Evolutionary conservation across 2,888 invertebrate genomes (phyloP), one percentile per base, ranked within the genome.

Genomic region (Callinectes sapidus): DNA sequence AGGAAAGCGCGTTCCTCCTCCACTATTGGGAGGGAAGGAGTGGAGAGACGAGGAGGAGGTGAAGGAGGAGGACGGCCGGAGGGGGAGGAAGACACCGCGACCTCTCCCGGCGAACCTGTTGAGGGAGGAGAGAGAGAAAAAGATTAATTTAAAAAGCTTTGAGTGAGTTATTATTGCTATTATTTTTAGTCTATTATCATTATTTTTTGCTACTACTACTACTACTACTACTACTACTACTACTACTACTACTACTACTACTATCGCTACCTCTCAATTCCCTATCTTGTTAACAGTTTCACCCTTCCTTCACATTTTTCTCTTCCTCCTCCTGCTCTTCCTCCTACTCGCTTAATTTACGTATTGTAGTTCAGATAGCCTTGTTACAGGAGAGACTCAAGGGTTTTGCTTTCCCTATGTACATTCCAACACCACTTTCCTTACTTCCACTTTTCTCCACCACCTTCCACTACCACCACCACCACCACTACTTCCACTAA

Each of bases 1-100:
- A 81, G 81, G 35, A 81, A 81, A 81, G 81, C 81, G 14, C 81
- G 32, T 35, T 81, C 81, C 16, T 81, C 32, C 81, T 81, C 81
- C 81, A 81, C 81, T 81, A 6, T 81, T 35, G 81, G 8, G 35
- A 81, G 35, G 81, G 81, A 81, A 81, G 81, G 71, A n/a, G 71
- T 10, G 35, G 81, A 16, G 16, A 5, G 81, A 35, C 35, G 35
- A 32, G 81, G 81, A 35, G 81, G 81, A 81, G 81, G 81, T 3
- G 61, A 6, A 23, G 61, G 61, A n/a, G 61, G 61, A 81, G 81
- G 81, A 14, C 14, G 81, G 81, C 8, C 81, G 35, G 81, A n/a
- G 35, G 81, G 16, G 35, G 35, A 35, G 32, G 81, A 81, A 35
- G 81, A 35, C 35, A 16, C 81, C 35, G 35, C 81, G 10, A 10